These are phyloP conservation scores for Quiscalus mexicanus DNA, from an alignment of 2,113 vertebrate species.

Conservation along the genomic window DNA sequence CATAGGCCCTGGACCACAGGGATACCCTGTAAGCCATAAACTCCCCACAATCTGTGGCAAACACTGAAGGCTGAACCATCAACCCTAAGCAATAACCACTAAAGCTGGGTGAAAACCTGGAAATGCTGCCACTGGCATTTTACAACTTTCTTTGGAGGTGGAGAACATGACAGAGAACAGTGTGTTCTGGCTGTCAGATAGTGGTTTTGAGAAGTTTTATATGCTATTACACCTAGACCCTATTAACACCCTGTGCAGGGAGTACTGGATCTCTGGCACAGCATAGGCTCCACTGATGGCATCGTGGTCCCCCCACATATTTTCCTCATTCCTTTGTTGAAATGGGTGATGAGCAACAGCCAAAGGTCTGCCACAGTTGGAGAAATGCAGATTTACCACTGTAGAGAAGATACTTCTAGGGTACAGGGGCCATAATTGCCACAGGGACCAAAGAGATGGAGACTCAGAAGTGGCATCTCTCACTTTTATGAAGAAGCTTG, in stretches of 20 bases:
- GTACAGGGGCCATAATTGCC: accelerated
- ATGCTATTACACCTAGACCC: not conserved
- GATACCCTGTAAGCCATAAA: not conserved
- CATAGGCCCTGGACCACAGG: not conserved
- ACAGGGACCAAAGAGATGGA: not conserved
- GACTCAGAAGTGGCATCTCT: not conserved
- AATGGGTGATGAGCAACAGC: not conserved
- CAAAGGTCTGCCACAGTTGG: not conserved
- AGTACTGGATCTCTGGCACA: not conserved
- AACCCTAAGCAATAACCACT: not conserved
- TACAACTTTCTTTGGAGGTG: not conserved
- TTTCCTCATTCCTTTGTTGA: not conserved
- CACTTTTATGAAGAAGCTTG: not conserved
- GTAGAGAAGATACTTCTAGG: not conserved
- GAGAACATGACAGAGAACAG: not conserved
- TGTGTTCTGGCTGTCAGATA: not conserved
- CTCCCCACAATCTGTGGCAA: not conserved
- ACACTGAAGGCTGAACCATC: not conserved
- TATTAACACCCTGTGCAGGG: accelerated
- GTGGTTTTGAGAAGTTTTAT: not conserved
- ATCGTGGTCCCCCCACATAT: accelerated
- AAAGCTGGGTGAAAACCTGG: not conserved
- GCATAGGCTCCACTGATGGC: not conserved
- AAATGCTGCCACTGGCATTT: not conserved
- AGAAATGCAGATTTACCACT: not conserved